Evolutionary conservation across 1,140 invertebrate species (phyloP), one percentile per base, ranked within the genome.

Genomic region (Leptinotarsa lineolata): DNA sequence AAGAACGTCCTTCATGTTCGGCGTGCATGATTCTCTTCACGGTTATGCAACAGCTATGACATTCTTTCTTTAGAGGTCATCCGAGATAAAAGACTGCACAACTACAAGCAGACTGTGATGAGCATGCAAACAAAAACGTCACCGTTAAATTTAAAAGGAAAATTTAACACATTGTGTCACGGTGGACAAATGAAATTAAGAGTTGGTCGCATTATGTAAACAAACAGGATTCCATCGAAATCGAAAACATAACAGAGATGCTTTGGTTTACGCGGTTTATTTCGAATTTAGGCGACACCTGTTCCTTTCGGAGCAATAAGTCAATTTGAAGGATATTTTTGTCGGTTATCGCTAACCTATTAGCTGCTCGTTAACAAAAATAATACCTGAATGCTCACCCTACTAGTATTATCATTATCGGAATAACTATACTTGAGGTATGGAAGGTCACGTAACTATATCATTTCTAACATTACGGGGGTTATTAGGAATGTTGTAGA

Each of bases 41-140:
- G 48, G 72, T 80, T 80, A 76, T 75, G 77, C 72, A 80, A 78
- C 72, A 66, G 73, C 73, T 69, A 66, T 77, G 77, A 80, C 79
- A 80, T 80, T 80, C 76, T 80, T 80, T 58, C 61, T 72, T 78
- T 77, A 69, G 74, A 79, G 78, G 76, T 77, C 76, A 76, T 59
- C 73, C 24, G 70, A 75, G 71, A 74, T 72, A 72, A 72, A 72
- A 54, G 6, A 54, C 15, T 54, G n/a, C 48, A 54, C n/a, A 54
- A 39, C 30, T 63, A 66, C 39, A 48, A 75, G 70, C 72, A 66
- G 67, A 74, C 74, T 39, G 60, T 61, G 63, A 72, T 22, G 18
- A 54, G 15, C 39, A 48, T 13, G n/a, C 48, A 54, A 54, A 54
- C n/a, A 18, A 54, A 70, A 70, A 70, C 68, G 72, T 74, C 72